Conservation (phyloP, 2,797 vertebrate species). For the Gallinago solitaria region DNA sequence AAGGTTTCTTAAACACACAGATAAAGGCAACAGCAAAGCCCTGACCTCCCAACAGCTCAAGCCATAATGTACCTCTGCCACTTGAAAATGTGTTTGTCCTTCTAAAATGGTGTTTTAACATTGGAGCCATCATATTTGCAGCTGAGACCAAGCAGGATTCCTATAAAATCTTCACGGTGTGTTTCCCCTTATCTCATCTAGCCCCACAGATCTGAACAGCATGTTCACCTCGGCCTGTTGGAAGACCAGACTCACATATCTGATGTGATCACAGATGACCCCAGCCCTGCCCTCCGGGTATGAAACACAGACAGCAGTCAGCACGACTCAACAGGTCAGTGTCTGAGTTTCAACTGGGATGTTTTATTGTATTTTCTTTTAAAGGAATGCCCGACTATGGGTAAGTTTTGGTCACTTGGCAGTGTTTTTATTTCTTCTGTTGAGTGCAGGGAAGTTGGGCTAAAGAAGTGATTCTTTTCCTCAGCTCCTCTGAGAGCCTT, state of each 20-base stretch:
- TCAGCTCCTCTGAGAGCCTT: neutral
- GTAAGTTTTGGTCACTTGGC: neutral
- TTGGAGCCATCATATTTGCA: neutral
- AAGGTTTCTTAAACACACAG: neutral
- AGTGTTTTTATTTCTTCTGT: neutral
- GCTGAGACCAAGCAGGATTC: neutral
- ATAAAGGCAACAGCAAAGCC: neutral
- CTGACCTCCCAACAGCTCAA: neutral
- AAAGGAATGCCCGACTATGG: neutral
- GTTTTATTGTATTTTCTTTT: neutral
- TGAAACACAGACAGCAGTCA: neutral
- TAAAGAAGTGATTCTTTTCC: neutral
- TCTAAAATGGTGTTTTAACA: neutral
- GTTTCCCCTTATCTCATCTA: neutral
- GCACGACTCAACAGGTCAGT: slow-evolving; percentile 37
- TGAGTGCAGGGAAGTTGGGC: neutral
- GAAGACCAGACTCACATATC: neutral
- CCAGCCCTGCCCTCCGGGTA: neutral
- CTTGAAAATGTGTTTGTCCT: neutral
- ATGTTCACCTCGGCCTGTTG: neutral
- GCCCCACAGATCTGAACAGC: neutral
- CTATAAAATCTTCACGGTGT: neutral
- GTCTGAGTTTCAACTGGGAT: neutral
- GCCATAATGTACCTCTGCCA: neutral
- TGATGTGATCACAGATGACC: neutral